Base-by-base conservation (phyloP, 30 jellyfish, hydroid and myxozoan species). In the Nemopilema nomurai region DNA sequence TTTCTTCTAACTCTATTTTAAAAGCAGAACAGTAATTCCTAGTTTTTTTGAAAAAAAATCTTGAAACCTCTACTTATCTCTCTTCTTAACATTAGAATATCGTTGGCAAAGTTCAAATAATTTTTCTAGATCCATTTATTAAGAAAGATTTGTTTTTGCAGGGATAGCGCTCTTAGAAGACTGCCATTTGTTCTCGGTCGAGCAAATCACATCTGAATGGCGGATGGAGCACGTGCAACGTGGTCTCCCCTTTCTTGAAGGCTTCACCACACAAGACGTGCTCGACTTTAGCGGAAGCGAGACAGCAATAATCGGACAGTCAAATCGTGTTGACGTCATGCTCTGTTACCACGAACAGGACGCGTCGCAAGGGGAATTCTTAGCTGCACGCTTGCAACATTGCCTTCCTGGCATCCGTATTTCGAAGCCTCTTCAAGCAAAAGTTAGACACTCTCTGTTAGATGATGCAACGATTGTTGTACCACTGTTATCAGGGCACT, bases 381-480 rank as follows among this genome's bases (percentile, higher is more conserved):
- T 92, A 28, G 28, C 41, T 25, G 80, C 51, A 19, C 81, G 89
- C 26, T 80, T 92, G 28, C 81, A 19, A 18, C 51, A 16, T 24
- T 71, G 51, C 62, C 88, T 75, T 28, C 97, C 97, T 6, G 51
- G 65, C 26, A 73, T 77, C 22, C 79, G 68, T 25, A 64, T 92
- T 4, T 91, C 94, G n/a, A 28, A 74, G 32, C 96, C 96, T 19
- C 83, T 63, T 53, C 81, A 77, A 25, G 18, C 76, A 18, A 88
- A 78, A 53, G 84, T 71, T 75, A 96, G 96, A 13, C 87, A 68
- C 74, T 62, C 85, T 33, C 83, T 86, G 25, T 21, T 92, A 9
- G 98, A 92, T 67, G 89, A 83, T 24, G 92, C 94, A 17, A 27
- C 67, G 1, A 31, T 92, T 30, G 71, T 92, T 63, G 97, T 88